Evolutionary conservation across 2,113 vertebrate species (phyloP).

Genomic region (Gnathonemus longibarbis): DNA sequence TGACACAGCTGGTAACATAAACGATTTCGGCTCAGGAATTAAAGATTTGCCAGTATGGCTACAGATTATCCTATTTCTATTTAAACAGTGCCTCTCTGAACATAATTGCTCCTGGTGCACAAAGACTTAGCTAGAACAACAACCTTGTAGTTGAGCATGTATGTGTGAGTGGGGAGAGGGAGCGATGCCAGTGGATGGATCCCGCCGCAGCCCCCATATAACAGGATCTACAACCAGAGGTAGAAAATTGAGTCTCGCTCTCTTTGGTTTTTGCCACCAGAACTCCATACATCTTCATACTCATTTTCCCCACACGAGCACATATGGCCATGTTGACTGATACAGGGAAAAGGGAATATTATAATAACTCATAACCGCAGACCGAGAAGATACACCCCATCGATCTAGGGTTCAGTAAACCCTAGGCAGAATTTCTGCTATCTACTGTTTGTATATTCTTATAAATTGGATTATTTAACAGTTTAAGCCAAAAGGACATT

Average conservation of each 20-base stretch:
- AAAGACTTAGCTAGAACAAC: background rate
- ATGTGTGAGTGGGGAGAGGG: background rate
- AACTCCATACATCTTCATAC: background rate
- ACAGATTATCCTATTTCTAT: background rate
- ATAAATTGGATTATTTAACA: background rate
- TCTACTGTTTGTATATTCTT: constrained; percentile 5
- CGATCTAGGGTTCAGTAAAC: background rate
- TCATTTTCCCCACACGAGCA: background rate
- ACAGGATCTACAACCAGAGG: background rate
- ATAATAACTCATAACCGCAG: background rate
- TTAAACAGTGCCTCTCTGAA: background rate
- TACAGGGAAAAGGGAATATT: background rate
- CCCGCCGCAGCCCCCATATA: background rate
- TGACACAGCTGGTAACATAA: background rate
- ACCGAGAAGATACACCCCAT: background rate
- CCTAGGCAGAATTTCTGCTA: background rate
- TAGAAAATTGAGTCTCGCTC: background rate
- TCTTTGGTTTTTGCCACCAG: background rate
- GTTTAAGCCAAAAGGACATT: constrained; percentile 1
- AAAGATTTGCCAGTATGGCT: background rate
- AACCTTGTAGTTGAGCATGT: background rate
- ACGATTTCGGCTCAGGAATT: background rate
- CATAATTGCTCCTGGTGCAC: background rate
- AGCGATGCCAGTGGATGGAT: background rate
- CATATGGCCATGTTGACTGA: background rate